phyloP scores from a whole-genome alignment of 2,797 vertebrate species.

The Sebastes matsubarae region DNA sequence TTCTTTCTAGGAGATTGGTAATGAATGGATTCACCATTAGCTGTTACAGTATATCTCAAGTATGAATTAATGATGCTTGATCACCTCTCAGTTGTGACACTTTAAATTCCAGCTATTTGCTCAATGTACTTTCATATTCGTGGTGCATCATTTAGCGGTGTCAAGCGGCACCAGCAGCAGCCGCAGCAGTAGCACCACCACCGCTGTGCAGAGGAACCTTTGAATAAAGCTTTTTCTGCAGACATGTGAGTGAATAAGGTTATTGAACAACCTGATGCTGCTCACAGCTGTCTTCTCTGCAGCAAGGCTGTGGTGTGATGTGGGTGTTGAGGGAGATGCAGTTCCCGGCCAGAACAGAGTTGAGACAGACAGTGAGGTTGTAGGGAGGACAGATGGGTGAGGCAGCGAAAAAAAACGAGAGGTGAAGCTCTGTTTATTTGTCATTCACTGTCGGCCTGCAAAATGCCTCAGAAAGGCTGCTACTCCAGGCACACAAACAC shows the following conservation, averaged over 20 bases:
- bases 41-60: background rate
- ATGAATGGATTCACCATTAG: background rate
- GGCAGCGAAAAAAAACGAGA: slow-evolving; percentile 14
- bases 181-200: background rate
- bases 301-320: slow-evolving; percentile 2
- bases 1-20: background rate
- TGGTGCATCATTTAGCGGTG: background rate
- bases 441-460: slow-evolving; percentile 53
- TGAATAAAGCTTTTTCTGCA: background rate
- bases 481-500: slow-evolving; percentile 34
- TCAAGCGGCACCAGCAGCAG: background rate
- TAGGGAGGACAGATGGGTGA: slow-evolving; percentile 53
- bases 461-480: slow-evolving; percentile 35
- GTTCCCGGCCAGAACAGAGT: slow-evolving; percentile 21
- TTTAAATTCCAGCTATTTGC: background rate
- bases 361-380: slow-evolving; percentile 21
- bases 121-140: slow-evolving; percentile 10
- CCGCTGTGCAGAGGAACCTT: background rate
- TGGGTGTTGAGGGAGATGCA: background rate
- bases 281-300: slow-evolving; percentile 23
- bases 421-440: slow-evolving; percentile 56
- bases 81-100: background rate
- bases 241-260: slow-evolving; percentile 3
- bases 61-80: background rate
- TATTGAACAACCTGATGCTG: background rate